Evolutionary conservation across 1,140 invertebrate genomes (phyloP).

Genomic region (Meloidogyne floridensis): DNA sequence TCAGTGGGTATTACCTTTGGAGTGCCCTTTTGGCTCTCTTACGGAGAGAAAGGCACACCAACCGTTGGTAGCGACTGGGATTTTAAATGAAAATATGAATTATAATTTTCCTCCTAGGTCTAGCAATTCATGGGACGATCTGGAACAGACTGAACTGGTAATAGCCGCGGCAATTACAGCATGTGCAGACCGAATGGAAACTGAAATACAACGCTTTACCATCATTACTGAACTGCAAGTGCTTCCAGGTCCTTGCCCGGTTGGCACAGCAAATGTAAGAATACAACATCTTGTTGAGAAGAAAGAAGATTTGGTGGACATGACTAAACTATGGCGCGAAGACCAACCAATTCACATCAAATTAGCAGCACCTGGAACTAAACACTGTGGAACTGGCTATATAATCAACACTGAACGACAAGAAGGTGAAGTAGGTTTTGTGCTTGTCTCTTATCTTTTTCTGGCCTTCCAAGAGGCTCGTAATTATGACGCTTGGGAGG

Average conservation of each 20-base stretch:
- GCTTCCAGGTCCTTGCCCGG: not conserved
- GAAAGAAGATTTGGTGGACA: constrained; percentile 1
- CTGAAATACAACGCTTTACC: constrained; percentile 3
- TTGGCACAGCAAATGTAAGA: not conserved
- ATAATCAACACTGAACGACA: constrained; percentile 6
- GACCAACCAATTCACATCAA: not conserved
- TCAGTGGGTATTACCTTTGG: not conserved
- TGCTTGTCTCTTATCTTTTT: not conserved
- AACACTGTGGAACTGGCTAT: not conserved
- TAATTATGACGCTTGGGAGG: constrained; percentile 1
- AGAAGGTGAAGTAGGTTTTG: not conserved
- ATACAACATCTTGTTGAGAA: not conserved
- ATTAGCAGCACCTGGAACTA: not conserved
- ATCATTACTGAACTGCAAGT: not conserved
- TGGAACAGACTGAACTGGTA: not conserved
- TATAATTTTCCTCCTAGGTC: not conserved
- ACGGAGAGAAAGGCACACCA: not conserved
- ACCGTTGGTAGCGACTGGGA: not conserved
- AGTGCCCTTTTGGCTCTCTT: not conserved
- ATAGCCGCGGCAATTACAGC: constrained; percentile 8
- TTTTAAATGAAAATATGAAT: too few species aligned
- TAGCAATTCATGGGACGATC: not conserved
- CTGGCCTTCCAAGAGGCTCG: constrained; percentile 10
- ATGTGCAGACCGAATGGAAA: not conserved
- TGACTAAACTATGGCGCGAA: not conserved